These are phyloP conservation scores for Drosophila ambigua DNA, from an alignment of 1,140 invertebrate species.

Conservation along the genomic window DNA sequence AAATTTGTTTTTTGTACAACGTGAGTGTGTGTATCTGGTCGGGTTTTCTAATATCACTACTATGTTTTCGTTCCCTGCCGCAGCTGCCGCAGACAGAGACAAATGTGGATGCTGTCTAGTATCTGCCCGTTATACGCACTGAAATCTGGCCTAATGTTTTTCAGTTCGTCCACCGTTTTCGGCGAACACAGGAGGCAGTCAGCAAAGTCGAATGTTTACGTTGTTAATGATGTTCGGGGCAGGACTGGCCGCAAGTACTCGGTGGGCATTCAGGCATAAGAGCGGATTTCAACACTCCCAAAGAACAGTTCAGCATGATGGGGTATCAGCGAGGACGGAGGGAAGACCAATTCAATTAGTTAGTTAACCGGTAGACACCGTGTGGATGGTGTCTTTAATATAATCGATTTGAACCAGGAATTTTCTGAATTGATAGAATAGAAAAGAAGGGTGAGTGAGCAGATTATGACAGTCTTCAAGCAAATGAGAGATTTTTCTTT, in stretches of 20 bases:
- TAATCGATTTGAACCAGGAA: constrained; percentile 29
- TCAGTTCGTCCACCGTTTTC: constrained; percentile 51
- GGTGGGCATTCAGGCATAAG: constrained; percentile 32
- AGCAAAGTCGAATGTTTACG: constrained; percentile 79
- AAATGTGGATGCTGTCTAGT: constrained; percentile 50
- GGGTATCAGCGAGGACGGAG: constrained; percentile 1
- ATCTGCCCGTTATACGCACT: constrained; percentile 57
- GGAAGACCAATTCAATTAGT: constrained; percentile 48
- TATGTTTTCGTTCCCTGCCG: constrained; percentile 19
- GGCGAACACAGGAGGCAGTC: constrained; percentile 67
- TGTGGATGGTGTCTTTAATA: constrained; percentile 30
- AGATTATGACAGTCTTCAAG: too few species aligned
- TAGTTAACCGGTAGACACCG: constrained; percentile 57
- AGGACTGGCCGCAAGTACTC: constrained; percentile 10
- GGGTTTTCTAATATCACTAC: constrained; percentile 46
- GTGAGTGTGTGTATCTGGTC: constrained; percentile 30
- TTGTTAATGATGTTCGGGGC: constrained; percentile 75
- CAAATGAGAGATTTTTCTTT: too few species aligned
- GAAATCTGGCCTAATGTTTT: constrained; percentile 78
- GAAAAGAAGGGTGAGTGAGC: constrained; percentile 3
- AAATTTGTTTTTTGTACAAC: too few species aligned
- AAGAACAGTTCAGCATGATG: constrained; percentile 26
- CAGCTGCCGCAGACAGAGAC: constrained; percentile 75
- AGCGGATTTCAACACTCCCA: constrained; percentile 62
- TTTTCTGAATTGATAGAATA: constrained; percentile 7